A percentile compares a stretch with the other conserved stretches of the same genome.
Evolutionary conservation across 2,113 vertebrate genomes (phyloP).

Genomic region (Mystacornis crossleyi): DNA sequence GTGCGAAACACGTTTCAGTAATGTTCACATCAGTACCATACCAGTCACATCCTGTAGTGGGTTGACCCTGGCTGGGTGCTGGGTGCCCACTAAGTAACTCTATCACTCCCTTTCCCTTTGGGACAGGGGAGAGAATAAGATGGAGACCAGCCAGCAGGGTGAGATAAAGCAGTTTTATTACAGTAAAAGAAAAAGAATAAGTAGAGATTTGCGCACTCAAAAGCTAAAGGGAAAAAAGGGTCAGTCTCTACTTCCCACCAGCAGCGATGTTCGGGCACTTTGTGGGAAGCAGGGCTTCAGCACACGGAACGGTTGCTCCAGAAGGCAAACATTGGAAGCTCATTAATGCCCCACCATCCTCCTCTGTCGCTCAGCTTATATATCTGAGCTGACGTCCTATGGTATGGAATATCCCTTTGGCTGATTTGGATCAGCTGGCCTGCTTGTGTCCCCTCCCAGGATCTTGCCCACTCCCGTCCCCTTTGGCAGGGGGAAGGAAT

Average conservation of each 20-base stretch:
- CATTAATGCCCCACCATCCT: background rate
- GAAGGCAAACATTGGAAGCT: background rate
- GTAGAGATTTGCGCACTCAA: background rate
- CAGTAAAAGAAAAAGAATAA: background rate
- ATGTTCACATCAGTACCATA: background rate
- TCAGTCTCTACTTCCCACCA: background rate
- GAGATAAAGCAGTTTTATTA: background rate
- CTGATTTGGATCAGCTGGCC: background rate
- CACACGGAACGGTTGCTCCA: rapidly evolving
- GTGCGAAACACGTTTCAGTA: background rate
- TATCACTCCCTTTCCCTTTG: too few relatives aligned
- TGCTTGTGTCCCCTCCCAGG: background rate
- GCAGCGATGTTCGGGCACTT: background rate
- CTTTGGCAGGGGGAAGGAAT: background rate
- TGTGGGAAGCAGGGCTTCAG: background rate
- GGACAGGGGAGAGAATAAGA: background rate
- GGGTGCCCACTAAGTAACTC: too few relatives aligned
- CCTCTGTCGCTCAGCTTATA: background rate
- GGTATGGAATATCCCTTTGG: background rate
- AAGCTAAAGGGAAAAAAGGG: background rate
- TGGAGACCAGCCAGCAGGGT: background rate
- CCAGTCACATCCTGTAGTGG: background rate
- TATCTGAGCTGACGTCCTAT: background rate
- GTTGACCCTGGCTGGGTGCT: too few relatives aligned
- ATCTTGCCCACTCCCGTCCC: background rate